Evolutionary conservation across 2,797 vertebrate genomes (phyloP), one percentile per base, ranked within the genome.

Genomic region (Tadarida brasiliensis): DNA sequence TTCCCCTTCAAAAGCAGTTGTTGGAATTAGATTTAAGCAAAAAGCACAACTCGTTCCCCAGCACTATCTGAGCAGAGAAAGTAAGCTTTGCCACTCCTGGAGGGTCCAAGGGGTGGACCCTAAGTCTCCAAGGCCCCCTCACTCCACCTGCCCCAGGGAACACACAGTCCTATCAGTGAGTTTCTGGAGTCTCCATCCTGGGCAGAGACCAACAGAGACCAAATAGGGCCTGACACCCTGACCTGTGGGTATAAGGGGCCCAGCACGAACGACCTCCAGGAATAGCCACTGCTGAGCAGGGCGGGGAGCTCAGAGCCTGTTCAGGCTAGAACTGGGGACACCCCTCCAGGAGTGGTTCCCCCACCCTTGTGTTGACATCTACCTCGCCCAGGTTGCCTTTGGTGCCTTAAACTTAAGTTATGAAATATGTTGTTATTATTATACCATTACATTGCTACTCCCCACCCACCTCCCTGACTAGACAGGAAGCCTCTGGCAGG

Each of bases 401-500:
- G 33, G 44, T 59, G 54, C 74, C 88, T 96, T 63, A 10, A 44
- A 88, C 35, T 81, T 76, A 61, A 91, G 83, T 61, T 65, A 81
- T 71, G 83, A 96, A 90, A 94, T 81, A 51, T 24, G 63, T 65
- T 88, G 88, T 74, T 85, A 77, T 57, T 94, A 51, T 68, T 84
- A 67, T 82, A 92, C 82, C 44, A 78, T 61, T 12, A 22, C 26
- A 11, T 20, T 11, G 49, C 76, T n/a, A 8, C 82, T 73, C 83
- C 82, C 35, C 92, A n/a, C 82, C 93, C 49, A 70, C 86, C 83
- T 86, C 70, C 80, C 28, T 0, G 16, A 33, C 88, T 89, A 87
- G 81, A 85, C 80, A 85, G 96, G 90, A 97, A 92, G 67, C 63
- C 28, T 28, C 74, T 54, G 95, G 78, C 93, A 95, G 90, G 91